Base-by-base conservation (phyloP, 2,888 invertebrate genomes). In the Tenodera sinensis region DNA sequence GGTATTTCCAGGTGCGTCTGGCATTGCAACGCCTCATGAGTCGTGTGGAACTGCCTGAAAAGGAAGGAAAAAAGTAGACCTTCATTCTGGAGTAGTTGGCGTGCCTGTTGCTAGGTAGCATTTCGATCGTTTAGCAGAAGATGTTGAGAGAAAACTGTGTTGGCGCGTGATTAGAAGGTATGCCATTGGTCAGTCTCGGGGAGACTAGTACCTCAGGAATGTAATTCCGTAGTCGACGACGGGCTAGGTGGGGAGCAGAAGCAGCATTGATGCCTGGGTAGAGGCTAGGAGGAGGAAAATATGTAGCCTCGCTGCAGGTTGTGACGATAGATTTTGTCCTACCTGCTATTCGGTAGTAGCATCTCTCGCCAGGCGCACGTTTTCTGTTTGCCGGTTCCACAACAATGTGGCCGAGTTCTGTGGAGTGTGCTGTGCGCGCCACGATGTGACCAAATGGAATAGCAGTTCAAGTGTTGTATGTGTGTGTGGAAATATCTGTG, bases 61-160 rank as follows among this genome's bases (percentile, higher is more conserved):
- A 20, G 54, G 54, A 71, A 71, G 54, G 20, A 71, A 71, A 81
- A 87, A 87, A 84, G 28, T 82, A 87, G 89, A 87, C 86, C 89
- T 87, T 87, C 84, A 71, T 54, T 86, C 83, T 42, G 8, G 28
- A 8, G 30, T 83, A 54, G 89, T 89, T 87, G 47, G 86, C 84
- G 54, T 89, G 83, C 34, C 87, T 89, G 87, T 84, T 83, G 82
- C 84, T 47, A 89, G 89, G 84, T 89, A 88, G 89, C 89, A 85
- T 20, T 83, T 34, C 83, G 54, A 83, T 87, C 84, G 84, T 84
- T 89, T 89, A 85, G 88, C 89, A 89, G 84, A 89, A 84, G 89
- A 87, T 83, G 83, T 87, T 27, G 42, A 71, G 54, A 71, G 86
- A 87, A 87, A 87, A 82, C 25, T 84, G 89, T 88, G 85, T 89